phyloP scores from a whole-genome alignment of 2,888 invertebrate genomes.

The Deilephila porcellus region DNA sequence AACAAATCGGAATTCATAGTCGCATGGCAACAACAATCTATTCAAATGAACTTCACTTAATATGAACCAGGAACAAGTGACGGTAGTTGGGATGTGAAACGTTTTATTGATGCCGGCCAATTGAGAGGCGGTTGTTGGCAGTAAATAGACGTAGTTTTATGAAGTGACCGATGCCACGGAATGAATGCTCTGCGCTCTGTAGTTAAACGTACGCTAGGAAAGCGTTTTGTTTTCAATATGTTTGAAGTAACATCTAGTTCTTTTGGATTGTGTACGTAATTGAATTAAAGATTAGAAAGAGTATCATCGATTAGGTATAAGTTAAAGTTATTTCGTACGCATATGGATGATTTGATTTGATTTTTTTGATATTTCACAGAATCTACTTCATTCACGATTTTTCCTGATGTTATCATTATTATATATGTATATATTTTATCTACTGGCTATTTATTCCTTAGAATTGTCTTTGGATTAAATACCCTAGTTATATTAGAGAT shows the following conservation, averaged over 20 bases:
- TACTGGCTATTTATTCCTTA: too few relatives aligned
- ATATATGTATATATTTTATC: too few relatives aligned
- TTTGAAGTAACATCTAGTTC: not conserved
- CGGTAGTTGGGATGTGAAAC: conserved; percentile 33
- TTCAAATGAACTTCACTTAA: conserved; percentile 14
- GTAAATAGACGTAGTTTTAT: conserved; percentile 40
- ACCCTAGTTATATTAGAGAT: too few relatives aligned
- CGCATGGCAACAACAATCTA: conserved; percentile 5
- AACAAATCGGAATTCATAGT: not conserved
- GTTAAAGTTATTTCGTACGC: too few relatives aligned
- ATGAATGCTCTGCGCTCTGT: conserved; percentile 6
- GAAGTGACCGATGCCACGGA: conserved; percentile 37
- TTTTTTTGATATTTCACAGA: not conserved
- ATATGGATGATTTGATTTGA: too few relatives aligned
- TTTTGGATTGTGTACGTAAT: too few relatives aligned
- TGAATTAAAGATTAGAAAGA: too few relatives aligned
- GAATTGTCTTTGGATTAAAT: too few relatives aligned
- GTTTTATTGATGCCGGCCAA: conserved; percentile 38
- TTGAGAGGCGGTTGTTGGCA: conserved; percentile 34
- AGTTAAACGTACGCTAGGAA: not conserved
- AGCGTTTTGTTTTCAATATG: not conserved
- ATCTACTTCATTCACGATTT: too few relatives aligned
- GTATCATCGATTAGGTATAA: too few relatives aligned
- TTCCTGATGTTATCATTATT: too few relatives aligned
- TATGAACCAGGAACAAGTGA: conserved; percentile 3